phyloP scores from a whole-genome alignment of 2,888 invertebrate species.

The Eugnorisma glareosa region DNA sequence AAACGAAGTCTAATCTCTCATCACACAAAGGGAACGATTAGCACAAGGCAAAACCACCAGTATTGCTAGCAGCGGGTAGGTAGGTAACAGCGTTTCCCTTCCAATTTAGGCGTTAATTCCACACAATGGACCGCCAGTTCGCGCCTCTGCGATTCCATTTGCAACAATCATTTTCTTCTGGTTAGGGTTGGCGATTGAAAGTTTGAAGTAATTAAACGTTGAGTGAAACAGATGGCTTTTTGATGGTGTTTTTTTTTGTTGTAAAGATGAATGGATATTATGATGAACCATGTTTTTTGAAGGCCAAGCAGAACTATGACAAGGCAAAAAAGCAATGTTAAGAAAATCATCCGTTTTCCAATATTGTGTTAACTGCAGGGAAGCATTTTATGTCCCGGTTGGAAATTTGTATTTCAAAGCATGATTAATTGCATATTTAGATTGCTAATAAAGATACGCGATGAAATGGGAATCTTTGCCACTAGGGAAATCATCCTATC shows the following conservation, averaged over 20 bases:
- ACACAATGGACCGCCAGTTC: slow-evolving; percentile 47
- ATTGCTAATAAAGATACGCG: slow-evolving; percentile 8
- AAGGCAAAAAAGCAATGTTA: neutral
- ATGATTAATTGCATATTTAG: slow-evolving; percentile 21
- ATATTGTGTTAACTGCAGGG: neutral
- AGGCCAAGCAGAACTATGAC: neutral
- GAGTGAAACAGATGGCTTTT: neutral
- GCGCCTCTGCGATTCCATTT: slow-evolving; percentile 64
- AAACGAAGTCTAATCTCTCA: slow-evolving; percentile 13
- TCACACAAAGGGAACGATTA: slow-evolving; percentile 49
- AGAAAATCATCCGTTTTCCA: neutral
- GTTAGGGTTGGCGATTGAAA: slow-evolving; percentile 68
- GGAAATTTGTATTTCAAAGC: neutral
- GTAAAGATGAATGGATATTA: neutral
- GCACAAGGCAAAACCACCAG: neutral
- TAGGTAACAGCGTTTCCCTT: slow-evolving; percentile 35
- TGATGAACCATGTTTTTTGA: neutral
- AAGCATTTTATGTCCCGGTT: neutral
- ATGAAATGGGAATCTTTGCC: neutral
- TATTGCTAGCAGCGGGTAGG: slow-evolving; percentile 28
- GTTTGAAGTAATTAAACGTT: neutral
- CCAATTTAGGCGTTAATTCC: slow-evolving; percentile 58
- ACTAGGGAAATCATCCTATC: neutral
- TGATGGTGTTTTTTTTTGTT: too few species aligned
- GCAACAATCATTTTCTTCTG: slow-evolving; percentile 65